Conservation (phyloP, 2,888 invertebrate species). For the Fabriciana adippe region DNA sequence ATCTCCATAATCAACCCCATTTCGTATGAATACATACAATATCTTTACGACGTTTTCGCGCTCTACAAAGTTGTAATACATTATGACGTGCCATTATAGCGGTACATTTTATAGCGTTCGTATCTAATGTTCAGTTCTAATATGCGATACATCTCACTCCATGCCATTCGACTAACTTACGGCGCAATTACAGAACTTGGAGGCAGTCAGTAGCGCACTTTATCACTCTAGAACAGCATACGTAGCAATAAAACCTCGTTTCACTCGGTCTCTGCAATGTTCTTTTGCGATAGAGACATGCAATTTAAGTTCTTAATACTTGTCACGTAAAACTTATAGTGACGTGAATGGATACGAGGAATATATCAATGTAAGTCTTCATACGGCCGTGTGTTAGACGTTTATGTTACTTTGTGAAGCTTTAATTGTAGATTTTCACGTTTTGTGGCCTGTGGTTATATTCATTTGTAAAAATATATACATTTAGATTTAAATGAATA, state of each 20-base stretch:
- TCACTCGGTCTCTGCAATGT: conserved; percentile 27
- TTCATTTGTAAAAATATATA: no score
- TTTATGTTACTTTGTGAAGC: conserved; percentile 29
- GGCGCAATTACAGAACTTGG: conserved; percentile 40
- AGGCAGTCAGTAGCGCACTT: conserved; percentile 39
- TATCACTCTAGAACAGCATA: conserved; percentile 43
- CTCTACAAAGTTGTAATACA: neutral
- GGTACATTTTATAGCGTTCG: conserved; percentile 3
- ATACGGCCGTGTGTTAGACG: conserved; percentile 13
- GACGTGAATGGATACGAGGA: neutral
- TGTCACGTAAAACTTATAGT: conserved; percentile 20
- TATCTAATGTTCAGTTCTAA: conserved; percentile 16
- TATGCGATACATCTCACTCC: conserved; percentile 36
- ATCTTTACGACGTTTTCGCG: no score
- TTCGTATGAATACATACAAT: no score
- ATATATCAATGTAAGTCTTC: conserved; percentile 12
- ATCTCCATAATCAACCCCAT: no score
- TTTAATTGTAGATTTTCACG: conserved; percentile 26
- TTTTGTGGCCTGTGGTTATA: conserved; percentile 7
- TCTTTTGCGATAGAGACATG: conserved; percentile 14
- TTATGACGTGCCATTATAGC: neutral
- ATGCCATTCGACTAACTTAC: conserved; percentile 33
- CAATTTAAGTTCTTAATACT: conserved; percentile 28
- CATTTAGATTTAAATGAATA: no score
- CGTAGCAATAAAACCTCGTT: conserved; percentile 39